Conservation (phyloP, 2,888 invertebrate species). For the Eristalis arbustorum region DNA sequence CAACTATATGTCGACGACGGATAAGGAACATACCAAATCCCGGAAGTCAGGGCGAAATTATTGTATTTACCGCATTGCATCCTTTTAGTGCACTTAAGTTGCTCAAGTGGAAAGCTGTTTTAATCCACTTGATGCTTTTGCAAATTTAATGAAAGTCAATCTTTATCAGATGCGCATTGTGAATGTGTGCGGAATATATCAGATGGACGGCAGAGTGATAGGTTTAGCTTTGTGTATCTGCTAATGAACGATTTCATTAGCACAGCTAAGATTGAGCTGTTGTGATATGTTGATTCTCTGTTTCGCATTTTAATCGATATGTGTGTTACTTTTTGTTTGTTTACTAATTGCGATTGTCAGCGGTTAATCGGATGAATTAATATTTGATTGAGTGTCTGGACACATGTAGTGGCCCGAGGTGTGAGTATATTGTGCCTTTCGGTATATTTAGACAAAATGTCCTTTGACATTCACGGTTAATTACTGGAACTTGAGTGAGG, state of each 20-base stretch:
- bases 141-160: slow-evolving; percentile 25
- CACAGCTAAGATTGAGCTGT: not conserved
- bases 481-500: not conserved
- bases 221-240: slow-evolving; percentile 4
- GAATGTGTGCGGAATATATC: not conserved
- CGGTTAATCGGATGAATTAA: slow-evolving; percentile 17
- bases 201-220: not conserved
- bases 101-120: slow-evolving; percentile 14
- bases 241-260: slow-evolving; percentile 34
- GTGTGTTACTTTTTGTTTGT: slow-evolving; percentile 10
- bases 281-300: not conserved
- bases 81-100: slow-evolving; percentile 2
- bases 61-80: slow-evolving; percentile 31
- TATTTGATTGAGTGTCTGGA: slow-evolving; percentile 11
- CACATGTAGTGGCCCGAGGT: not conserved
- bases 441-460: slow-evolving; percentile 13
- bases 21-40: slow-evolving; percentile 31
- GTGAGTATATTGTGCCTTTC: not conserved
- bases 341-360: slow-evolving; percentile 12
- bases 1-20: slow-evolving; percentile 40
- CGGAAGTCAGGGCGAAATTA: slow-evolving; percentile 16
- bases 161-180: slow-evolving; percentile 4
- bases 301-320: slow-evolving; percentile 34
- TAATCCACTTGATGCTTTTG: slow-evolving; percentile 60
- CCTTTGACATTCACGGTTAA: slow-evolving; percentile 22